Evolutionary conservation across 2,113 vertebrate species (phyloP).

Genomic region (Morone chrysops): DNA sequence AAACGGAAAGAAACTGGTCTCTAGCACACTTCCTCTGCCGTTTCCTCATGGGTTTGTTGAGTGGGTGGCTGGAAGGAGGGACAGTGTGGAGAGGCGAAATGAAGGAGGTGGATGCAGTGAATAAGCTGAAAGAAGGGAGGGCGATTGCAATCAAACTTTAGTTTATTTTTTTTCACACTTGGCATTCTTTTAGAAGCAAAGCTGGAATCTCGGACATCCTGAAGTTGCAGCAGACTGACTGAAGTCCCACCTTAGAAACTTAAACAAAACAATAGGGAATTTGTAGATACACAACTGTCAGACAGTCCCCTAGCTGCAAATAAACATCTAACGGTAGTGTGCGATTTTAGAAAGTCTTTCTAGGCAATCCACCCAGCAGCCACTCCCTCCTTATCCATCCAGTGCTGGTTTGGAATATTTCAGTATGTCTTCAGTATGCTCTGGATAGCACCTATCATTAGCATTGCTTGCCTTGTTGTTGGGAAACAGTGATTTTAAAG

Average conservation of each 20-base stretch:
- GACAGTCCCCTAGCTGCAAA: conserved; percentile 13
- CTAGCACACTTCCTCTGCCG: conserved; percentile 77
- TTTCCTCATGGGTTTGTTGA: conserved; percentile 77
- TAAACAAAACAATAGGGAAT: conserved; percentile 19
- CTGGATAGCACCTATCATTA: conserved; percentile 50
- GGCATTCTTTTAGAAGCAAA: background rate
- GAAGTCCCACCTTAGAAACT: background rate
- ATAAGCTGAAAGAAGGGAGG: conserved; percentile 3
- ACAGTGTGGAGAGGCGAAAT: conserved; percentile 20
- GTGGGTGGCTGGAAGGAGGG: conserved; percentile 48
- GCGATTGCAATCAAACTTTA: conserved; percentile 1
- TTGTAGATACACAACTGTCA: background rate
- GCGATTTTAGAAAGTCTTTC: conserved; percentile 43
- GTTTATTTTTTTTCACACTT: conserved; percentile 21
- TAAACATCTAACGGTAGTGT: conserved; percentile 50
- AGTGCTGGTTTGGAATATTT: conserved; percentile 61
- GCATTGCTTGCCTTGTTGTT: conserved; percentile 39
- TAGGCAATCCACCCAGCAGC: conserved; percentile 46
- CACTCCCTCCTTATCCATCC: conserved; percentile 68
- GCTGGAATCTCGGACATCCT: background rate
- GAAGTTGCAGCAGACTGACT: background rate
- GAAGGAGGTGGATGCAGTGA: background rate
- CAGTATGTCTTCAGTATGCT: conserved; percentile 42
- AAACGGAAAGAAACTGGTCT: conserved; percentile 79
- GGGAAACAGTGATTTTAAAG: conserved; percentile 65